These are phyloP conservation scores for Epinephelus malabaricus DNA, from an alignment of 2,797 vertebrate species.

Conservation along the genomic window DNA sequence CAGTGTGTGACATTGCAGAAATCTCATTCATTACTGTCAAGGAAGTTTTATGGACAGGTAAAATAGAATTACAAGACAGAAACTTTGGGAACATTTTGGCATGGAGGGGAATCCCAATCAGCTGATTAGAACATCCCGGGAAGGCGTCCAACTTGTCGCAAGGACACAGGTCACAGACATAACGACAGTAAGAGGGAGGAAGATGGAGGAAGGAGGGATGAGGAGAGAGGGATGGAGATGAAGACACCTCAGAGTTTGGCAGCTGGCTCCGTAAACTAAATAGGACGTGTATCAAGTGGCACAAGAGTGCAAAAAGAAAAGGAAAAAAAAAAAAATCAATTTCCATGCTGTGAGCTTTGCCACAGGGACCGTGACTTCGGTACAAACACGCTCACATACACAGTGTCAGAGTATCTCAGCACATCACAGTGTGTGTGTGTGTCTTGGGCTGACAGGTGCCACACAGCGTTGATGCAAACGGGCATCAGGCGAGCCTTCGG, in stretches of 20 bases:
- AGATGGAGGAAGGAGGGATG: not conserved
- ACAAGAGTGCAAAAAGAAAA: constrained; percentile 50
- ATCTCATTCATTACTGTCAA: constrained; percentile 3
- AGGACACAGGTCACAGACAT: constrained; percentile 51
- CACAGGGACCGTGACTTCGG: constrained; percentile 56
- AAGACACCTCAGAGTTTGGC: constrained; percentile 57
- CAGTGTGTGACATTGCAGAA: not conserved
- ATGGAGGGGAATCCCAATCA: constrained; percentile 55
- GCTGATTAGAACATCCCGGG: constrained; percentile 60
- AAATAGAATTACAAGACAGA: constrained; percentile 25
- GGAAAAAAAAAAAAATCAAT: constrained; percentile 51
- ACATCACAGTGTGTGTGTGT: constrained; percentile 60
- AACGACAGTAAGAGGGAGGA: constrained; percentile 12
- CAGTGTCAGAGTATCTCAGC: constrained; percentile 68
- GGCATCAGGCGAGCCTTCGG: constrained; percentile 88
- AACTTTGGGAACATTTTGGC: constrained; percentile 23
- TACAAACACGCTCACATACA: constrained; percentile 54
- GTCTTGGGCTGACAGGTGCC: constrained; percentile 80
- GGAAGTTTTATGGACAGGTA: constrained; percentile 14
- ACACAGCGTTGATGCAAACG: constrained; percentile 86
- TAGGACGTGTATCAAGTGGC: constrained; percentile 61
- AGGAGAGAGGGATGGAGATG: constrained; percentile 35
- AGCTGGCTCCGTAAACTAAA: constrained; percentile 56
- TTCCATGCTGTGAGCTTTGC: constrained; percentile 61
- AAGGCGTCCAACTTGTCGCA: constrained; percentile 59